Percentiles rank a stretch among this genome's conserved stretches.
Conservation (phyloP, 2,113 vertebrate genomes). For the Marmota flaviventris region DNA sequence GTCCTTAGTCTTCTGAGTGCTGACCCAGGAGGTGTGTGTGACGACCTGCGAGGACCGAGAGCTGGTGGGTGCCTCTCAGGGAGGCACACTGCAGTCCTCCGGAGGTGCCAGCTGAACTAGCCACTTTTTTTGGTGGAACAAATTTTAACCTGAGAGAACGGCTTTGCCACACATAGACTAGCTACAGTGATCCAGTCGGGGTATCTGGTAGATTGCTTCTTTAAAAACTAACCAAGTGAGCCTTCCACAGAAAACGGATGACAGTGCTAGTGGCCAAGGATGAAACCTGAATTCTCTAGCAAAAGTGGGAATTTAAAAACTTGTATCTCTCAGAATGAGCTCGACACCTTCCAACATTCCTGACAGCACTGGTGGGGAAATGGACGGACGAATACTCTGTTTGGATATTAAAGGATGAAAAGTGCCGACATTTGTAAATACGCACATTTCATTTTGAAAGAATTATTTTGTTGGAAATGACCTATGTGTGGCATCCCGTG, state of each 20-base stretch:
- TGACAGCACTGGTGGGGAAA: not conserved
- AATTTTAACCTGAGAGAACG: not conserved
- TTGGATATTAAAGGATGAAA: too few species aligned
- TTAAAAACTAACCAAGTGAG: not conserved
- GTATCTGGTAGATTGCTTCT: not conserved
- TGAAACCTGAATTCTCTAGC: not conserved
- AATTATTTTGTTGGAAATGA: not conserved
- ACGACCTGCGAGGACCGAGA: accelerated
- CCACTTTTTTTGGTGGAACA: not conserved
- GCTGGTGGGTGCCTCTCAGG: accelerated
- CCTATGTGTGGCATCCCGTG: accelerated
- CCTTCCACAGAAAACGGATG: not conserved
- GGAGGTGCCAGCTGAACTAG: not conserved
- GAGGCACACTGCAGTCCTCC: accelerated
- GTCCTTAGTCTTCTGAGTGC: too few species aligned
- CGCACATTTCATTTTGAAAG: not conserved
- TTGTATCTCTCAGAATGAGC: not conserved
- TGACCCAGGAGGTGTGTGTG: accelerated
- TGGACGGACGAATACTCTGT: accelerated
- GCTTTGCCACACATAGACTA: too few species aligned
- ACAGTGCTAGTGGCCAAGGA: not conserved
- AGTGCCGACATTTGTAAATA: not conserved
- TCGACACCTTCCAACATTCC: not conserved
- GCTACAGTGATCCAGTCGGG: not conserved
- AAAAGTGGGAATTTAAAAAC: not conserved